phyloP scores from a whole-genome alignment of 92 coral and sea anemone species.

The Umimayanthus kanabou region DNA sequence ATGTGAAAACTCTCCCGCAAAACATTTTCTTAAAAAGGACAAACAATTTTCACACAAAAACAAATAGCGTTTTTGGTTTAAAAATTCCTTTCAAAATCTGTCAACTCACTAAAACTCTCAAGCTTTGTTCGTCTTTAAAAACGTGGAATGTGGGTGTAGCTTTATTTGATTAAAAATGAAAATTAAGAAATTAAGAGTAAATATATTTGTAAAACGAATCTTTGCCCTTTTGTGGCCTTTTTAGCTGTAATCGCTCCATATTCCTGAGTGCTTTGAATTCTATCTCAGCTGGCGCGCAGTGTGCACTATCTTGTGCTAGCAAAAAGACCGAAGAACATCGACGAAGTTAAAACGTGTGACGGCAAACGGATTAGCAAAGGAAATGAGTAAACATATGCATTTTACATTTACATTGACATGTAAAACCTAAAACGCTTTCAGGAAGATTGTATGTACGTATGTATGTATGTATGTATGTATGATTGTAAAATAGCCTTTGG shows the following conservation, averaged over 20 bases:
- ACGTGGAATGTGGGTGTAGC: background rate
- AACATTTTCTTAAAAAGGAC: background rate
- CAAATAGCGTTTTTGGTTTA: background rate
- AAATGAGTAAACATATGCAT: slow-evolving; percentile 6
- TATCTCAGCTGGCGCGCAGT: slow-evolving; percentile 5
- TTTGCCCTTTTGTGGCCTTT: slow-evolving; percentile 15
- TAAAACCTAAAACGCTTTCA: slow-evolving; percentile 22
- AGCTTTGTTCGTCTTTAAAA: background rate
- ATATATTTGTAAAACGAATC: background rate
- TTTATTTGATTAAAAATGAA: slow-evolving; percentile 20
- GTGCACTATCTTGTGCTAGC: background rate
- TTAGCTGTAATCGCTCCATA: background rate
- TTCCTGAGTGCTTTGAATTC: background rate
- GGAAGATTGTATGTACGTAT: slow-evolving; percentile 16
- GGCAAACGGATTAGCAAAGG: background rate
- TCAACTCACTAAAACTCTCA: background rate
- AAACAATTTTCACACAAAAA: background rate
- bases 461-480: too few relatives aligned
- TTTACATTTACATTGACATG: slow-evolving; percentile 6
- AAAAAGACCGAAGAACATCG: background rate
- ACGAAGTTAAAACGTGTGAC: background rate
- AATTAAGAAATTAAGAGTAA: background rate
- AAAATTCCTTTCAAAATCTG: background rate
- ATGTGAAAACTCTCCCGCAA: background rate
- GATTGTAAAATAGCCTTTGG: slow-evolving; percentile 16